phyloP scores from a whole-genome alignment of 2,888 invertebrate genomes.

The Trilocha varians region DNA sequence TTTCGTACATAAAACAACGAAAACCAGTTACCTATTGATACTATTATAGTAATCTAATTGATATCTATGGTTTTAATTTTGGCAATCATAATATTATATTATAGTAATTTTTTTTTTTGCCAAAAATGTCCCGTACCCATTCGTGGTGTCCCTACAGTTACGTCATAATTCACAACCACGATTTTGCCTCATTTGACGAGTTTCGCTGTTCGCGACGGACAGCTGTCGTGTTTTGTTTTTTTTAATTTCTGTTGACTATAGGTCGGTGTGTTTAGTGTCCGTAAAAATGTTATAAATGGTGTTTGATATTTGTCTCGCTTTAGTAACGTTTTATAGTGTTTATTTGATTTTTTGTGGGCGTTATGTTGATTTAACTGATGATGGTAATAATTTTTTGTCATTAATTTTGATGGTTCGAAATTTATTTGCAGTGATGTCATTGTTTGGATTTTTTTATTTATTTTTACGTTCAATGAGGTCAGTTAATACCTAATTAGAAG shows the following conservation, averaged over 20 bases:
- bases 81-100: too few species aligned
- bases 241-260: background rate
- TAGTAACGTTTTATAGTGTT: conserved; percentile 36
- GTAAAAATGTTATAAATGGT: conserved; percentile 42
- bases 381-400: conserved; percentile 33
- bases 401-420: too few species aligned
- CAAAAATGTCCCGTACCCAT: conserved; percentile 23
- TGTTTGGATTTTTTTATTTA: background rate
- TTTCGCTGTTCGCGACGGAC: conserved; percentile 4
- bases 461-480: too few species aligned
- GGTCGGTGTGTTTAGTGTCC: conserved; percentile 2
- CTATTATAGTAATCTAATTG: too few species aligned
- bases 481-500: too few species aligned
- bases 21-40: too few species aligned
- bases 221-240: background rate
- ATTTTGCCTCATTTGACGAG: conserved; percentile 20
- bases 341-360: conserved; percentile 38
- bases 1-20: too few species aligned
- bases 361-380: conserved; percentile 43
- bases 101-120: too few species aligned
- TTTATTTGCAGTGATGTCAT: background rate
- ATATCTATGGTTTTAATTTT: too few species aligned
- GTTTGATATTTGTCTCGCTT: conserved; percentile 43
- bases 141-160: conserved; percentile 33
- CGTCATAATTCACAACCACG: conserved; percentile 35